phyloP scores from a whole-genome alignment of 2,888 invertebrate genomes.

The Xestia xanthographa region DNA sequence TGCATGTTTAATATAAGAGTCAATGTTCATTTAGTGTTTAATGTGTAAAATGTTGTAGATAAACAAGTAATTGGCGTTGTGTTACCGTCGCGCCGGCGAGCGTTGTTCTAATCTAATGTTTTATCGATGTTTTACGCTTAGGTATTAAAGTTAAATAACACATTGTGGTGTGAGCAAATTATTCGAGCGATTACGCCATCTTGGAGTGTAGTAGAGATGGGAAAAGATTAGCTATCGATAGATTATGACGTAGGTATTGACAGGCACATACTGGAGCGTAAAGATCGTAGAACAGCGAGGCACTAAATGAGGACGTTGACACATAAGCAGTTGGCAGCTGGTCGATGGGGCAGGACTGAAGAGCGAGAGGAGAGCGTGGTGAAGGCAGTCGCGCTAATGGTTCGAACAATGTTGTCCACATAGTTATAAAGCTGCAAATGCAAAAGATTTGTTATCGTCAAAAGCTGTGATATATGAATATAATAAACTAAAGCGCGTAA shows the following conservation, averaged over 20 bases:
- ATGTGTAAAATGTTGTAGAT: constrained; percentile 76
- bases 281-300: constrained; percentile 18
- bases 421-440: constrained; percentile 87
- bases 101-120: constrained; percentile 80
- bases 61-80: constrained; percentile 65
- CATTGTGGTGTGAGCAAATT: constrained; percentile 85
- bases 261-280: constrained; percentile 18
- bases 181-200: constrained; percentile 84
- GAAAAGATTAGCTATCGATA: constrained; percentile 42
- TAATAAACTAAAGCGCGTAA: constrained; percentile 84
- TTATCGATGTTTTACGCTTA: constrained; percentile 89
- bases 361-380: constrained; percentile 25
- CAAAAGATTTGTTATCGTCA: constrained; percentile 91
- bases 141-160: constrained; percentile 81
- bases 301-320: constrained; percentile 51
- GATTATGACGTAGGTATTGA: constrained; percentile 19
- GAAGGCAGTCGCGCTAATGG: constrained; percentile 79
- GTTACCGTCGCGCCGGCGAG: constrained; percentile 76
- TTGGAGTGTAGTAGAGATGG: constrained; percentile 52
- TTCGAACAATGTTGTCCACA: constrained; percentile 88
- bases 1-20: constrained; percentile 88
- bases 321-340: constrained; percentile 31
- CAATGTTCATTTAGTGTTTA: constrained; percentile 83
- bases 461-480: constrained; percentile 90
- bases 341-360: constrained; percentile 41